These are phyloP conservation scores for Linnaemya vulpina DNA, from an alignment of 2,888 invertebrate genomes.

Conservation along the genomic window DNA sequence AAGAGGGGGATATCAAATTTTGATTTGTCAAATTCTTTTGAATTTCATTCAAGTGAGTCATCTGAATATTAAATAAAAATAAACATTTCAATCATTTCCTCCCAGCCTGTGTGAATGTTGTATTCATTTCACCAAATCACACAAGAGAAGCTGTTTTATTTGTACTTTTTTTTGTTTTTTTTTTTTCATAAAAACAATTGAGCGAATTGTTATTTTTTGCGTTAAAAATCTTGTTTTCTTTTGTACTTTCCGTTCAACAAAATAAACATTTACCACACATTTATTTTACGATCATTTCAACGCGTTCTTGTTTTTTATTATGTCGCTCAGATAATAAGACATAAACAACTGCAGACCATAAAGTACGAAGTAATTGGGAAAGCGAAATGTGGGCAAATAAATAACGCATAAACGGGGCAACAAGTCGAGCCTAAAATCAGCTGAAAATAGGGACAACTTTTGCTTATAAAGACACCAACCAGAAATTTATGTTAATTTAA, in stretches of 20 bases:
- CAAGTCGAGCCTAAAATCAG: conserved; percentile 3
- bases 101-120: neutral
- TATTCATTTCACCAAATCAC: neutral
- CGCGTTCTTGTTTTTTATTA: conserved; percentile 69
- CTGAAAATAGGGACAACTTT: conserved; percentile 14
- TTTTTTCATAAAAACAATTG: conserved; percentile 51
- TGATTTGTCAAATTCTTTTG: conserved; percentile 8
- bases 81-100: conserved; percentile 26
- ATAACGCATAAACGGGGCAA: conserved; percentile 50
- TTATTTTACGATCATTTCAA: conserved; percentile 72
- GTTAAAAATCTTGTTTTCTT: conserved; percentile 4
- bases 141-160: neutral
- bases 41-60: conserved; percentile 26
- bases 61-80: conserved; percentile 10
- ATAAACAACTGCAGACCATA: conserved; percentile 65
- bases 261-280: conserved; percentile 70
- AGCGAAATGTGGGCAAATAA: conserved; percentile 51
- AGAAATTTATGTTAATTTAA: no score
- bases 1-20: neutral
- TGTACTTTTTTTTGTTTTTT: no score
- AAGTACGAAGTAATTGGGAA: neutral
- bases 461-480: no score
- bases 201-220: conserved; percentile 61
- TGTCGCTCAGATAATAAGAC: conserved; percentile 70
- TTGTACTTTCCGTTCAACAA: conserved; percentile 34